phyloP scores from a whole-genome alignment of 2,888 invertebrate genomes.

The Pyrocoelia pectoralis region DNA sequence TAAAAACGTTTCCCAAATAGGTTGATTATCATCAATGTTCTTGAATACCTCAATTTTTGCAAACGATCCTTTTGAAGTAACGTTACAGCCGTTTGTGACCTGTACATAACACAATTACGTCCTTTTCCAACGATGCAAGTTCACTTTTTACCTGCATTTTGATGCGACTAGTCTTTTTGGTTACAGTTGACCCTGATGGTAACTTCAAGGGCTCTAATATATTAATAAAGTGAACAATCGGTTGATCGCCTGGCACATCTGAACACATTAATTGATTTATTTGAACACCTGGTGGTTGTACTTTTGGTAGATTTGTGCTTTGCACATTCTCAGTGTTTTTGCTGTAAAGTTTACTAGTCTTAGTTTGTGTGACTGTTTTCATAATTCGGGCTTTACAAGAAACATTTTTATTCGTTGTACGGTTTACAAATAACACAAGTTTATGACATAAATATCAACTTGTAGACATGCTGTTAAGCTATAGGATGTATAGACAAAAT shows the following conservation, averaged over 20 bases:
- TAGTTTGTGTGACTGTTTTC: too few relatives aligned
- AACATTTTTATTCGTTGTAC: too few relatives aligned
- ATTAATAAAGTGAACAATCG: constrained; percentile 57
- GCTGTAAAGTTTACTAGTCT: neutral
- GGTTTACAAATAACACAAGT: too few relatives aligned
- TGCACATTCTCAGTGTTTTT: neutral
- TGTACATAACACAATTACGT: too few relatives aligned
- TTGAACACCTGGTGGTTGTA: constrained; percentile 53
- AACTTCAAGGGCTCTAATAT: constrained; percentile 56
- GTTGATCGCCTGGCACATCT: constrained; percentile 58
- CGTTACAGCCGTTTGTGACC: constrained; percentile 57
- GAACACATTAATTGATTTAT: constrained; percentile 58
- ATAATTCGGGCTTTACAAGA: too few relatives aligned
- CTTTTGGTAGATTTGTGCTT: neutral
- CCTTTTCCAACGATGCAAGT: too few relatives aligned
- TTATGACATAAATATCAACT: too few relatives aligned
- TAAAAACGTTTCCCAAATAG: constrained; percentile 75
- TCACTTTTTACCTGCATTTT: constrained; percentile 57
- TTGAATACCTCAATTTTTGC: constrained; percentile 66
- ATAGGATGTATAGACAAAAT: too few relatives aligned
- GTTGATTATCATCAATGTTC: constrained; percentile 66
- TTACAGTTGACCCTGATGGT: constrained; percentile 50
- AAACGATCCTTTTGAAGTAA: constrained; percentile 68
- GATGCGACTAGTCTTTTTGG: constrained; percentile 51
- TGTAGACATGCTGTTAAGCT: too few relatives aligned